These are phyloP conservation scores for Desmodus rotundus DNA, from an alignment of 2,113 vertebrate species.

Conservation along the genomic window DNA sequence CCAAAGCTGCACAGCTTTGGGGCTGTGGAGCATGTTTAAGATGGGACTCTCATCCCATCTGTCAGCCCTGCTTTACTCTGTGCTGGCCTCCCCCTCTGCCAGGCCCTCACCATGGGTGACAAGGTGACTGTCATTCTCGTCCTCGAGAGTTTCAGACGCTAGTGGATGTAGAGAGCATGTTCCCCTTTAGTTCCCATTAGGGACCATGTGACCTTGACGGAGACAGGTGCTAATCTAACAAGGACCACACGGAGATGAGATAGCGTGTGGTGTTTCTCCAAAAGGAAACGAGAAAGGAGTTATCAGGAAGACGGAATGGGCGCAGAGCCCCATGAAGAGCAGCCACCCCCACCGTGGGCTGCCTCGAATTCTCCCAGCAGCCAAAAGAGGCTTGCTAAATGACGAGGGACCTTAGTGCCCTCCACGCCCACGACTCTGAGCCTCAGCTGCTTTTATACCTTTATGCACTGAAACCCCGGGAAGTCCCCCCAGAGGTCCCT, in stretches of 20 bases:
- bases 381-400: background rate
- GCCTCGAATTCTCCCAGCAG: fast-evolving
- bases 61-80: background rate
- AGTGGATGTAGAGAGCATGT: too few species aligned
- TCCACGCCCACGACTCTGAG: background rate
- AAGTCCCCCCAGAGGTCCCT: background rate
- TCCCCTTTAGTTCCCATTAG: background rate
- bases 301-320: background rate
- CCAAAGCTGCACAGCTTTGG: background rate
- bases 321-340: background rate
- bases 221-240: background rate
- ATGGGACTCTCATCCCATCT: background rate
- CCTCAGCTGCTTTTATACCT: background rate
- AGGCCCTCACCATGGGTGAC: fast-evolving
- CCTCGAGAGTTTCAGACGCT: background rate
- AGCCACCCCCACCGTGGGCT: fast-evolving
- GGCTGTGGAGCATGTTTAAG: fast-evolving
- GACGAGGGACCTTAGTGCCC: background rate
- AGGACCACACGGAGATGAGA: background rate
- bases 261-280: background rate
- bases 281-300: background rate
- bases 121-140: background rate
- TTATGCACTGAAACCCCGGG: background rate
- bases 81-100: fast-evolving
- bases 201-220: background rate